These are phyloP conservation scores for Machimus atricapillus DNA, from an alignment of 2,888 invertebrate species.

Conservation along the genomic window DNA sequence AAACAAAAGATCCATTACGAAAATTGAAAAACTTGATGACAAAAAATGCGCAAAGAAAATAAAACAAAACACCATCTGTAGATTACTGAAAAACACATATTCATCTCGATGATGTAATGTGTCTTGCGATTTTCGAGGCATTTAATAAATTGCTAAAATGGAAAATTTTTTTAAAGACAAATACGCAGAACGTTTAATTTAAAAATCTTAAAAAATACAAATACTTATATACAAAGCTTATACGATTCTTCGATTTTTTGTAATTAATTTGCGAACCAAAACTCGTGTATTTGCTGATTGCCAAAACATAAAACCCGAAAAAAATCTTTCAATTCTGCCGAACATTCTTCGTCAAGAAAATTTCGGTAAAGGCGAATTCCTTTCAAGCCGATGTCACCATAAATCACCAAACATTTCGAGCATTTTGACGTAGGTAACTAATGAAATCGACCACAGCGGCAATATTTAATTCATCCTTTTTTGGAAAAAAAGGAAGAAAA, in stretches of 20 bases:
- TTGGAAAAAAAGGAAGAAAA: neutral
- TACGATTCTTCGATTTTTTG: neutral
- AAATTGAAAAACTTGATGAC: no score
- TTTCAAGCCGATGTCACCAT: neutral
- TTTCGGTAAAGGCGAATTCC: neutral
- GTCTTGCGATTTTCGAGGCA: no score
- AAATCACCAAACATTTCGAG: neutral
- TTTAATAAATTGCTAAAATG: no score
- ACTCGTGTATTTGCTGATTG: neutral
- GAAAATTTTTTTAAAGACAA: no score
- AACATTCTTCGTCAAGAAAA: neutral
- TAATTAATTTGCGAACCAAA: neutral
- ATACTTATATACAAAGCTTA: no score
- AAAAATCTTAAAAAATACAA: no score
- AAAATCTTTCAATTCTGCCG: neutral
- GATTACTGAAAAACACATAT: no score
- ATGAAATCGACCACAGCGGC: neutral
- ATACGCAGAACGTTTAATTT: no score
- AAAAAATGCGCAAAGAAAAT: no score
- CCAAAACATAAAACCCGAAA: neutral
- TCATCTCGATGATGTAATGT: no score
- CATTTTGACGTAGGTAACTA: neutral
- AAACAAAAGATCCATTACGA: no score
- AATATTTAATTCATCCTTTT: neutral
- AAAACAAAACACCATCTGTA: no score